Percentiles rank a stretch among this genome's conserved stretches.
Conservation (phyloP, 2,888 invertebrate genomes). For the Tolmerus cingulatus region DNA sequence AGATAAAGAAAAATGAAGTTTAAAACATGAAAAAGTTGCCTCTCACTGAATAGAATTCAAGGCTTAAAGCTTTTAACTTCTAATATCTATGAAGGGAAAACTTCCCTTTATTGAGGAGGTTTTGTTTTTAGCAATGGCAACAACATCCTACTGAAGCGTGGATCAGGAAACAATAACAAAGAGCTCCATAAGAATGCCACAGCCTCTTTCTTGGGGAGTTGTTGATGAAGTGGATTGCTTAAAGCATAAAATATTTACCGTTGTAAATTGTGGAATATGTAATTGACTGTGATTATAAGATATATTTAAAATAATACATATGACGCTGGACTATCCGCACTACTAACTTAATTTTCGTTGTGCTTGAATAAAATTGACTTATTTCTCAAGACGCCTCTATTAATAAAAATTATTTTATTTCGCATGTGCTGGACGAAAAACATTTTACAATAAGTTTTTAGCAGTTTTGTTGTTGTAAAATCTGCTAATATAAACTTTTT, state of each 20-base stretch:
- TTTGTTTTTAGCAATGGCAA: not conserved
- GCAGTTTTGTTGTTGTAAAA: no score
- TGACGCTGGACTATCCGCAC: no score
- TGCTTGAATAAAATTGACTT: no score
- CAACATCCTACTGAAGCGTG: not conserved
- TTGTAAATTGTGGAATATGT: slow-evolving; percentile 19
- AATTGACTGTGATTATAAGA: not conserved
- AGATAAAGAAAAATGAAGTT: slow-evolving; percentile 43
- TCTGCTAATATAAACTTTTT: no score
- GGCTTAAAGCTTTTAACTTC: slow-evolving; percentile 38
- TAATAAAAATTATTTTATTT: no score
- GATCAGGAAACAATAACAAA: slow-evolving; percentile 38
- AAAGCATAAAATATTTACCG: slow-evolving; percentile 35
- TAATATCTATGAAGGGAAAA: not conserved
- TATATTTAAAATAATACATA: not conserved
- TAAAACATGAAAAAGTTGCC: slow-evolving; percentile 38
- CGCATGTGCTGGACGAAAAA: no score
- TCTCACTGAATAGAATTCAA: slow-evolving; percentile 37
- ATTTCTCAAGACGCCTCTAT: no score
- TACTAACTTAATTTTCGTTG: no score
- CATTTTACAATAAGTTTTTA: no score
- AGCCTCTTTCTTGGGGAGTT: slow-evolving; percentile 6
- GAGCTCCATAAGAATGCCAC: not conserved
- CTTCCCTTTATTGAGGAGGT: not conserved
- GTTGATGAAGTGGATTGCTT: slow-evolving; percentile 42